Percentiles rank a stretch among this genome's conserved stretches.
phyloP scores from a whole-genome alignment of 2,888 invertebrate species.

The Drosophila subquinaria region DNA sequence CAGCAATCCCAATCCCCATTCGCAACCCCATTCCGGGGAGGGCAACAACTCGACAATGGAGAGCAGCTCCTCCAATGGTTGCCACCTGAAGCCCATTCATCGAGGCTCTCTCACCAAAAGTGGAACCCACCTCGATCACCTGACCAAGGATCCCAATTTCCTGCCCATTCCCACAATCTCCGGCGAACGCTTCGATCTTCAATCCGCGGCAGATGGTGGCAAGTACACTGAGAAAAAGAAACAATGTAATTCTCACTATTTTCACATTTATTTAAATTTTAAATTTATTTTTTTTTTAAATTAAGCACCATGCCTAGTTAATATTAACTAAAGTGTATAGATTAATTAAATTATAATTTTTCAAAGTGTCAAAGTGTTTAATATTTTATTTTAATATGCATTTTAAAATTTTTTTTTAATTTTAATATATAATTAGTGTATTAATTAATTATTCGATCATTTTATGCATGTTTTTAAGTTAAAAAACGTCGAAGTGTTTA shows the following conservation, averaged over 20 bases:
- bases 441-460: too few species aligned
- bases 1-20: constrained; percentile 58
- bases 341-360: too few species aligned
- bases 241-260: not conserved
- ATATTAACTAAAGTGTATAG: too few species aligned
- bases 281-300: too few species aligned
- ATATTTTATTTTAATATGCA: too few species aligned
- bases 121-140: constrained; percentile 87
- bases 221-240: constrained; percentile 52
- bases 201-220: constrained; percentile 49
- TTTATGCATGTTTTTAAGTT: too few species aligned
- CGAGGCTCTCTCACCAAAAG: constrained; percentile 87
- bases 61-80: constrained; percentile 67
- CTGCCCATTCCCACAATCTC: constrained; percentile 82
- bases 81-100: constrained; percentile 79
- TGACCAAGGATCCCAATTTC: constrained; percentile 82
- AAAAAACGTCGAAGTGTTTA: too few species aligned
- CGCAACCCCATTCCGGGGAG: constrained; percentile 32
- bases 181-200: constrained; percentile 65
- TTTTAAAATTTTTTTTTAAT: too few species aligned
- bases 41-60: constrained; percentile 36
- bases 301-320: too few species aligned
- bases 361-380: too few species aligned
- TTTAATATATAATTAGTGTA: too few species aligned
- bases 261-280: not conserved